phyloP scores from a whole-genome alignment of 1,140 invertebrate species.

The Ectropis grisescens region DNA sequence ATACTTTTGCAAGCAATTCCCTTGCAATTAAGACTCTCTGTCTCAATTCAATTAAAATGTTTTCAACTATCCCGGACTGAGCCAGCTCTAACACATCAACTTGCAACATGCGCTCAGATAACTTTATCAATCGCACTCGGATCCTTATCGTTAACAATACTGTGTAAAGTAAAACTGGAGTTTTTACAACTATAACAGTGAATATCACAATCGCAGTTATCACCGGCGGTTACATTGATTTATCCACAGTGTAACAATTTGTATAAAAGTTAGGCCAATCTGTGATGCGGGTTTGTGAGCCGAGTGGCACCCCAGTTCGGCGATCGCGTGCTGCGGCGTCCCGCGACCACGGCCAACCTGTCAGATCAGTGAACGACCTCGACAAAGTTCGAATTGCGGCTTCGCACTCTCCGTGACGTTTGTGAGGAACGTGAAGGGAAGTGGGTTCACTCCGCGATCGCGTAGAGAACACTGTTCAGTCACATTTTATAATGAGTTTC shows the following conservation, averaged over 20 bases:
- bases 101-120: constrained; percentile 19
- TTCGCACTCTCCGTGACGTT: constrained; percentile 8
- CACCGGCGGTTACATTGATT: no score
- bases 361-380: constrained; percentile 57
- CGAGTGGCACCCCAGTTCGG: no score
- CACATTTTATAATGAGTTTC: constrained; percentile 41
- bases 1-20: no score
- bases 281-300: no score
- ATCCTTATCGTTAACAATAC: constrained; percentile 29
- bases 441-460: constrained; percentile 15
- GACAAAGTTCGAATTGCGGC: constrained; percentile 21
- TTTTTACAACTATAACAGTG: constrained; percentile 21
- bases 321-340: background rate
- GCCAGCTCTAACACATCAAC: no score
- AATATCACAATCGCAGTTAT: constrained; percentile 23
- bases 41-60: no score
- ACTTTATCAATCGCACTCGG: constrained; percentile 22
- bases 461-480: constrained; percentile 19
- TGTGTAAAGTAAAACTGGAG: constrained; percentile 17
- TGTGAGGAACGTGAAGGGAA: no score
- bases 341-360: constrained; percentile 19
- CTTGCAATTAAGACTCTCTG: no score
- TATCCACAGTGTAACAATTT: constrained; percentile 6
- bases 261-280: constrained; percentile 21
- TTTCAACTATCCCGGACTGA: no score